Evolutionary conservation across 2,797 vertebrate species (phyloP).

Genomic region (Sebastes steindachneri): DNA sequence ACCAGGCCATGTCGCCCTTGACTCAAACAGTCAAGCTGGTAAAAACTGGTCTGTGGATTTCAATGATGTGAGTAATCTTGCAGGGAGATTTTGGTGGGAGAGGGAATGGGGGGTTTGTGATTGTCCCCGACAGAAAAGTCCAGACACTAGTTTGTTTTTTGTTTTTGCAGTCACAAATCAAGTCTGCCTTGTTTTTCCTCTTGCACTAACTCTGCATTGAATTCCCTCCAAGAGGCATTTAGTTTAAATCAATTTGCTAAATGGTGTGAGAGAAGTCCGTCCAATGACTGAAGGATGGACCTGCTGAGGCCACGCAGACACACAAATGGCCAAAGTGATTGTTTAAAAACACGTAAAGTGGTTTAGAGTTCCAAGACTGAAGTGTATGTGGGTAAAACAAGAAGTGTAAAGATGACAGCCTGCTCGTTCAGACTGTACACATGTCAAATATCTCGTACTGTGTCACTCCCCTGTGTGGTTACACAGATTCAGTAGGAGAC

Average conservation of each 20-base stretch:
- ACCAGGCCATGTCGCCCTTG: conserved; percentile 6
- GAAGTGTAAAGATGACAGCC: not conserved
- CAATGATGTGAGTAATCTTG: not conserved
- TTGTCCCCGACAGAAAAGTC: conserved; percentile 1
- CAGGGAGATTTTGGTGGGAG: not conserved
- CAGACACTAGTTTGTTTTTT: not conserved
- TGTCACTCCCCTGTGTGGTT: conserved; percentile 42
- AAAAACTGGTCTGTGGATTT: conserved; percentile 25
- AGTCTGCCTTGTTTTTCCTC: not conserved
- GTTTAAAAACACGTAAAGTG: conserved; percentile 9
- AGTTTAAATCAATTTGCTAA: conserved; percentile 11
- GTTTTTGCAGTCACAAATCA: not conserved
- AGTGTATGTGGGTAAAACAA: not conserved
- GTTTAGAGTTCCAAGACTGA: not conserved
- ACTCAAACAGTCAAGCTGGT: conserved; percentile 30
- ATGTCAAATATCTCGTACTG: not conserved
- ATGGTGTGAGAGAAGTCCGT: not conserved
- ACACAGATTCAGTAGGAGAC: conserved; percentile 93
- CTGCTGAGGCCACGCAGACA: conserved; percentile 7
- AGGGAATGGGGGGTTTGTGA: not conserved
- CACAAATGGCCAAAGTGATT: conserved; percentile 15
- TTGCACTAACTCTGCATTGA: not conserved
- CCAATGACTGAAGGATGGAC: not conserved
- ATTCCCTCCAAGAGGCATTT: conserved; percentile 8
- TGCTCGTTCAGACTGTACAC: conserved; percentile 52